Conservation (phyloP, 2,888 invertebrate genomes). For the Hypolimnas misippus region DNA sequence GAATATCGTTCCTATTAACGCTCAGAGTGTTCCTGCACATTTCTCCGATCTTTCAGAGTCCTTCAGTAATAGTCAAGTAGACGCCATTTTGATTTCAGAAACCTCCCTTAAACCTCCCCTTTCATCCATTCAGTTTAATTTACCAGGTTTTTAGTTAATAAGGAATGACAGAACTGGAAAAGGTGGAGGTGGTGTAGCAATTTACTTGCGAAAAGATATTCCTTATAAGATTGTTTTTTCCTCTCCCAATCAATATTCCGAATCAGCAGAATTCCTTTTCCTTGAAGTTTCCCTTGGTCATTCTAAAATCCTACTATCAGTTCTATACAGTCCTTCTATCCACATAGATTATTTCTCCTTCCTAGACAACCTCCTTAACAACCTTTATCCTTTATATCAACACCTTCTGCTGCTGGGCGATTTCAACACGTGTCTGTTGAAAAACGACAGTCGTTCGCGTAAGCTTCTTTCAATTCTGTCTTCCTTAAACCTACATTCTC, state of each 20-base stretch:
- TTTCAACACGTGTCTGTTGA: neutral
- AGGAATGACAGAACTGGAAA: slow-evolving; percentile 4
- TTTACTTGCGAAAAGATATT: neutral
- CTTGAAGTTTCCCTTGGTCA: neutral
- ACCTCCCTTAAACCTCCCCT: neutral
- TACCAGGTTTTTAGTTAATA: neutral
- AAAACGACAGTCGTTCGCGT: neutral
- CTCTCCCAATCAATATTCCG: neutral
- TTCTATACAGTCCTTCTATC: neutral
- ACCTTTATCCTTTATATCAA: neutral
- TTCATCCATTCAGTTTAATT: neutral
- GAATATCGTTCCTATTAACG: too few species aligned
- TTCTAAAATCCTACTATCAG: neutral
- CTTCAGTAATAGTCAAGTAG: too few species aligned
- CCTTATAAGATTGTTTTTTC: neutral
- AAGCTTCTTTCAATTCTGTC: neutral
- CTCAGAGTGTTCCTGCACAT: too few species aligned
- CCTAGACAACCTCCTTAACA: neutral
- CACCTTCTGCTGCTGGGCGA: neutral
- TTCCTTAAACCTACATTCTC: neutral
- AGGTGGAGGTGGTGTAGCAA: neutral
- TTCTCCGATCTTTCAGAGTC: too few species aligned
- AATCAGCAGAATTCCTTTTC: neutral
- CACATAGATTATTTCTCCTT: neutral
- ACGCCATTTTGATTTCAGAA: neutral